Base-by-base conservation (phyloP, 2,113 vertebrate genomes). In the Taurulus bubalis region DNA sequence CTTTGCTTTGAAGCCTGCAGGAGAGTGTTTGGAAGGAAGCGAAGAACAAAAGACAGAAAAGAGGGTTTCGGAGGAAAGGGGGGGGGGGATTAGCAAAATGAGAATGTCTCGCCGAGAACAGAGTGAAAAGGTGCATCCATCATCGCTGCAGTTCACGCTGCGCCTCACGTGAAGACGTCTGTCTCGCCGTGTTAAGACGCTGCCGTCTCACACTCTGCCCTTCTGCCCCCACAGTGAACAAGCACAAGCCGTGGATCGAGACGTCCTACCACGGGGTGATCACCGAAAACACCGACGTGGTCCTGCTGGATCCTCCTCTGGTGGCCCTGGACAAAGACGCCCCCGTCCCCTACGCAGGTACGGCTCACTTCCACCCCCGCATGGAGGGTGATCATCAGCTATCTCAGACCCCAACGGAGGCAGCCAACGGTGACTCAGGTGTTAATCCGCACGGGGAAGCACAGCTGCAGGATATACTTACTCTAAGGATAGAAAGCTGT, bases 241-340 rank as follows among this genome's bases (percentile, higher is more conserved):
- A 99, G 85, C 98, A 99, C 93, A 99, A 99, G 80, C 98, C 98
- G 1, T 99, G 98, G 98, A 98, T 99, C 58, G 98, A 99, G 95
- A 99, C 97, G 0, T 99, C 98, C 0, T 99, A 99, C 87, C 98
- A 99, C 1, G 98, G 98, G 70, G 95, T 99, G 87, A 96, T 99
- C 90, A 98, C 97, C 3, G 98, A 99, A 91, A 99, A 99, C 92
- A 98, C 97, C 0, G 96, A 97, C 71, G 94, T 96, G 1, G 98
- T 99, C 64, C 97, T 98, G 88, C 90, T 99, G 87, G 98, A 99
- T 85, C 98, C 98, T 77, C 98, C 98, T 0, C 95, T 99, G 63
- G 97, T 99, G 75, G 98, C 98, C 68, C 92, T 99, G 92, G 98
- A 99, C 90, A 99, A 99, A 87, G 98, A 99, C 22, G 98, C 97